Percentiles rank a stretch among this genome's conserved stretches.
Conservation (phyloP, 2,113 vertebrate species). For the Podarcis muralis region DNA sequence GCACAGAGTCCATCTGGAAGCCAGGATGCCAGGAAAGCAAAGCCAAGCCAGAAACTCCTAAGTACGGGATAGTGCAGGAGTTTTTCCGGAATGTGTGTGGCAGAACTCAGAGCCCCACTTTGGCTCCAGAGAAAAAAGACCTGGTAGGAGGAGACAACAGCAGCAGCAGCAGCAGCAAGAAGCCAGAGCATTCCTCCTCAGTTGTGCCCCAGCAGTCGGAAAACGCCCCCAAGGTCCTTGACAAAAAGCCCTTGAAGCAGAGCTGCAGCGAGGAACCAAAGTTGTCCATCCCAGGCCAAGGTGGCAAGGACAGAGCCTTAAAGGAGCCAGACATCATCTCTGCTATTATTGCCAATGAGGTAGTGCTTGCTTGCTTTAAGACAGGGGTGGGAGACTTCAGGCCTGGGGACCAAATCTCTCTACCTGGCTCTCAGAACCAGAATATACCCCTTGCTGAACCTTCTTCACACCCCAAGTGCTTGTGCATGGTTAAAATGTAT, state of each 20-base stretch:
- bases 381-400: neutral
- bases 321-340: conserved; percentile 71
- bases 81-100: conserved; percentile 90
- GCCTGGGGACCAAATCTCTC: no score
- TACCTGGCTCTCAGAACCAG: no score
- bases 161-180: conserved; percentile 74
- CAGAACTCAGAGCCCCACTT: conserved; percentile 75
- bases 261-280: conserved; percentile 81
- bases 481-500: no score
- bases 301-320: conserved; percentile 69
- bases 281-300: conserved; percentile 56
- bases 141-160: conserved; percentile 74
- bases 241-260: conserved; percentile 89
- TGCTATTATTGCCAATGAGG: conserved; percentile 78
- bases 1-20: conserved; percentile 93
- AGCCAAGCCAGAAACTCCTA: conserved; percentile 80
- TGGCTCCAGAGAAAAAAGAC: conserved; percentile 71
- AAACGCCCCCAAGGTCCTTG: conserved; percentile 83
- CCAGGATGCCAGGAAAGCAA: conserved; percentile 72
- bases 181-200: conserved; percentile 68
- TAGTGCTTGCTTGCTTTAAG: conserved; percentile 56
- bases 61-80: conserved; percentile 90
- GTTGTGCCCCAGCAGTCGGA: conserved; percentile 76
- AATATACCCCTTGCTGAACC: no score
- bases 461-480: no score